These are phyloP conservation scores for Mystacornis crossleyi DNA, from an alignment of 2,113 vertebrate genomes.

Conservation along the genomic window DNA sequence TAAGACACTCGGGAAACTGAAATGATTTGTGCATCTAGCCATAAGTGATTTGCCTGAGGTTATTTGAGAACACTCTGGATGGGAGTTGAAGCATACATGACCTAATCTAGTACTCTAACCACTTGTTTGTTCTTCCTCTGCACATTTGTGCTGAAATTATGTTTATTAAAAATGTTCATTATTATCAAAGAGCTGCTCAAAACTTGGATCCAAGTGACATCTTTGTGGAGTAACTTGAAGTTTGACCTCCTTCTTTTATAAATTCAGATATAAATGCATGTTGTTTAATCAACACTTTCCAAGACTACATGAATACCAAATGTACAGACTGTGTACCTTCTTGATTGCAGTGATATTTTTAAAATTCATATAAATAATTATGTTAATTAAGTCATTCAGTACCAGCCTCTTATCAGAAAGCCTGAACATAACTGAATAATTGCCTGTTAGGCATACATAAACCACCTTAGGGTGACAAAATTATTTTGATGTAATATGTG, in stretches of 20 bases:
- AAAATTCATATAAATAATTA: constrained; percentile 75
- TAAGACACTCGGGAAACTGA: not conserved
- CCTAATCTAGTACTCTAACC: not conserved
- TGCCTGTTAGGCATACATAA: constrained; percentile 2
- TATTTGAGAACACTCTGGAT: not conserved
- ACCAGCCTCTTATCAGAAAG: constrained; percentile 44
- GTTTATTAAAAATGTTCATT: not conserved
- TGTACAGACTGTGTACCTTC: constrained; percentile 55
- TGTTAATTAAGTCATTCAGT: constrained; percentile 73
- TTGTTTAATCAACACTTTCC: constrained; percentile 68
- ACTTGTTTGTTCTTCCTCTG: not conserved
- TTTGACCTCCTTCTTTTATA: not conserved
- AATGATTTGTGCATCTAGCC: not conserved
- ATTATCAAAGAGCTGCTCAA: not conserved
- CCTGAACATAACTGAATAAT: constrained; percentile 47
- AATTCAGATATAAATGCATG: constrained; percentile 26
- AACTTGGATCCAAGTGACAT: not conserved
- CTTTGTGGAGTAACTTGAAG: not conserved
- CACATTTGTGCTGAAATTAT: not conserved
- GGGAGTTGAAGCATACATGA: not conserved
- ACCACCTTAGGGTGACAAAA: not conserved
- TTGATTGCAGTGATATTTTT: constrained; percentile 76
- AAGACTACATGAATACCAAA: constrained; percentile 64
- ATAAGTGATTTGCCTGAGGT: not conserved
- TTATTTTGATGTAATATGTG: not conserved